Evolutionary conservation across 2,797 vertebrate species (phyloP).

Genomic region (Tenualosa thibaudeaui): DNA sequence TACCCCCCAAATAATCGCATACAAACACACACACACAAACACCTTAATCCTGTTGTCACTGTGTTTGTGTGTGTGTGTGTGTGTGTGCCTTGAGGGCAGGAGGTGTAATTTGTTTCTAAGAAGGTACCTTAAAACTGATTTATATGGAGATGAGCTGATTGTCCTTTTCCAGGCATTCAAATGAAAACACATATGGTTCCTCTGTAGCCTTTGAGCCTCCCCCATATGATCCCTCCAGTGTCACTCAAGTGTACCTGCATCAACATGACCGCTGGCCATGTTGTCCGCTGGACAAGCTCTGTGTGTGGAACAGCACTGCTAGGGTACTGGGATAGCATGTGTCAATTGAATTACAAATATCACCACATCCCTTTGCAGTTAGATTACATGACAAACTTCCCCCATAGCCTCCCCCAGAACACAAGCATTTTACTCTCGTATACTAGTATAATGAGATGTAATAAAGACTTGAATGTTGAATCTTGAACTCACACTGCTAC

Average conservation of each 20-base stretch:
- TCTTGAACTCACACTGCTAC: not conserved
- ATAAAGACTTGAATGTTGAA: too few relatives aligned
- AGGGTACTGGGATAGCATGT: not conserved
- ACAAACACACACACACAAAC: too few relatives aligned
- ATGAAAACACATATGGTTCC: not conserved
- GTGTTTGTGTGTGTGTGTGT: constrained; percentile 29
- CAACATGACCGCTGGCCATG: not conserved
- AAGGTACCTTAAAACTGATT: not conserved
- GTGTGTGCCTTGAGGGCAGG: not conserved
- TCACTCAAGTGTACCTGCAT: not conserved
- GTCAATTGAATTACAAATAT: not conserved
- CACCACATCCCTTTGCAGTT: not conserved
- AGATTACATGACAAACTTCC: not conserved
- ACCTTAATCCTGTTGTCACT: not conserved
- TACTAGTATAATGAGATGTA: too few relatives aligned
- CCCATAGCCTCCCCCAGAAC: not conserved
- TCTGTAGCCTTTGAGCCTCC: not conserved
- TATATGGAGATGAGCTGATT: not conserved
- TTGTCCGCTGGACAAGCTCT: not conserved
- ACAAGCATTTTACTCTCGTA: too few relatives aligned
- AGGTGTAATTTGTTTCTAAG: not conserved
- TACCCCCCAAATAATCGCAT: constrained; percentile 8
- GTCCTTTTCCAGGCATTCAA: not conserved
- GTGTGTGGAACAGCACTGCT: not conserved
- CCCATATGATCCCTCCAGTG: not conserved